Evolutionary conservation across 2,797 vertebrate species (phyloP), one percentile per base, ranked within the genome.

Genomic region (Acanthurus leucopareius): DNA sequence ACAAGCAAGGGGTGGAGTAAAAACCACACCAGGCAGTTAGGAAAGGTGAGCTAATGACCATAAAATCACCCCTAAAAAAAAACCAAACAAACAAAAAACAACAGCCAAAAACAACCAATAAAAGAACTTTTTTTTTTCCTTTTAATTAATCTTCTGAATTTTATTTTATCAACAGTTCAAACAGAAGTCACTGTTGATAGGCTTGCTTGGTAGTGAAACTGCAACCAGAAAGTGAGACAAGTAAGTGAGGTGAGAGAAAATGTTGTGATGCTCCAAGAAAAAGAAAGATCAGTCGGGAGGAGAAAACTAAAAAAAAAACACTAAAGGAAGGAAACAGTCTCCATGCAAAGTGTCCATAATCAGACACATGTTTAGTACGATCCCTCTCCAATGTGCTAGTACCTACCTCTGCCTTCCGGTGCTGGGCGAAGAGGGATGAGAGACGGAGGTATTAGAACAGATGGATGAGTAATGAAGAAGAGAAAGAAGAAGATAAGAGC

Each of bases 321-420:
- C 9, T 10, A 38, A 56, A 75, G 49, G 56, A 40, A 32, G 38
- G 17, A 35, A 35, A 16, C n/a, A 6, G 42, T 17, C 28, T 60
- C 14, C 77, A 80, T 82, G 79, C 88, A 82, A 49, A 72, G 59
- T 59, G 56, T 57, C 45, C 25, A 62, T 16, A 10, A 67, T 4
- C 70, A 63, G 11, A 48, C 58, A 73, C 16, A 42, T 45, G 61
- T 49, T 69, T 13, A 79, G 10, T 48, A 49, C 19, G 74, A 32
- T 62, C 68, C 54, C 71, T 82, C 68, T 69, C 5, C 2, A 51
- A 69, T 44, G 38, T 79, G 77, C 74, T 64, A 22, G 38, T 60
- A 95, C 95, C 91, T 94, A 96, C 96, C 95, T 94, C 86, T 62
- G 57, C 84, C 82, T 69, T 93, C 87, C 69, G 71, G 74, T 93